phyloP scores from a whole-genome alignment of 2,888 invertebrate species.

The Dascillus cervinus region DNA sequence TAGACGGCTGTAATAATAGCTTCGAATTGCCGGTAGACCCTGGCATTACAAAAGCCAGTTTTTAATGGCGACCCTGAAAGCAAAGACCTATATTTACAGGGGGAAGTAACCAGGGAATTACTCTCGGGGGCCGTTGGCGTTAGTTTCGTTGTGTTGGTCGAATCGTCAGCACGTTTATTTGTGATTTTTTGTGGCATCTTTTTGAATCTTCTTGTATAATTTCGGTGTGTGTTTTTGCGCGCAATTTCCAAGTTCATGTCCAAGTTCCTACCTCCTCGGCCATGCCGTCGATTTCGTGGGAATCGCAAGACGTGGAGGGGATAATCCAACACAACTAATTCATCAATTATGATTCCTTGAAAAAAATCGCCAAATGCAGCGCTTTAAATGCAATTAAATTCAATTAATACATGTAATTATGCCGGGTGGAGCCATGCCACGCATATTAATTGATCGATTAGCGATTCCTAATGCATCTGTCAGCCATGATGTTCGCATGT shows the following conservation, averaged over 20 bases:
- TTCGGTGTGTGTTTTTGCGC: constrained; percentile 1
- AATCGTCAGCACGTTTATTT: constrained; percentile 27
- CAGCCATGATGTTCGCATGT: too few relatives aligned
- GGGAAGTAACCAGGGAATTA: constrained; percentile 30
- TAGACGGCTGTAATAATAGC: constrained; percentile 35
- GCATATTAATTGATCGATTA: constrained; percentile 22
- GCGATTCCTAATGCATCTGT: constrained; percentile 18
- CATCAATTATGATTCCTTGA: too few relatives aligned
- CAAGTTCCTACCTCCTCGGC: too few relatives aligned
- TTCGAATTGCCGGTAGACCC: constrained; percentile 27
- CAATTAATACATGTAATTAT: constrained; percentile 22
- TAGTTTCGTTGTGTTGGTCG: constrained; percentile 33
- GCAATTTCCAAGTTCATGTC: too few relatives aligned
- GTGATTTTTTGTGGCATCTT: constrained; percentile 5
- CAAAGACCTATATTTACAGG: constrained; percentile 32
- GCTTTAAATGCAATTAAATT: constrained; percentile 19
- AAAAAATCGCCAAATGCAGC: too few relatives aligned
- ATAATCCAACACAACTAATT: too few relatives aligned
- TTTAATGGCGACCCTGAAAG: constrained; percentile 43
- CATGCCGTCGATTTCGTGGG: too few relatives aligned
- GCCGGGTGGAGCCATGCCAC: constrained; percentile 14
- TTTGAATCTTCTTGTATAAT: constrained; percentile 7
- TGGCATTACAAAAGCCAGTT: constrained; percentile 37
- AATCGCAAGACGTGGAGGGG: too few relatives aligned
- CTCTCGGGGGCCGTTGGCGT: constrained; percentile 24